Conservation (phyloP, 1,140 invertebrate species). For the Nasonia longicornis region DNA sequence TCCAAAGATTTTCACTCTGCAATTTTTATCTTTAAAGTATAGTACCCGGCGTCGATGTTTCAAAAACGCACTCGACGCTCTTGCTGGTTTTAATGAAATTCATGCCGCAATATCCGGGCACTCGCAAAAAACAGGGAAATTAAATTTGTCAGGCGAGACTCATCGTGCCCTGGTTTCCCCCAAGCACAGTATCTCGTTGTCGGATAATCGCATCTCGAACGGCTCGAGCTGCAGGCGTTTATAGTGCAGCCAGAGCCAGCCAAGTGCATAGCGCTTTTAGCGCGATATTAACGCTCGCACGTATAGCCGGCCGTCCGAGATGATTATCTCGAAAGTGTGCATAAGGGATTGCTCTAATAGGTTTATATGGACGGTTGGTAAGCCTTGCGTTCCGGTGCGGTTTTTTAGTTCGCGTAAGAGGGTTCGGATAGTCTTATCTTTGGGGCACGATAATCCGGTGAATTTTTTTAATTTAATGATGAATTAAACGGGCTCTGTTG, state of each 20-base stretch:
- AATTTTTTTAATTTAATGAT: too few species aligned
- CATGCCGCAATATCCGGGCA: too few species aligned
- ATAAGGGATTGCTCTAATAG: constrained; percentile 34
- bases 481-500: too few species aligned
- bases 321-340: constrained; percentile 6
- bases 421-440: not conserved
- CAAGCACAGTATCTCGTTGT: not conserved
- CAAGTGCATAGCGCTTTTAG: not conserved
- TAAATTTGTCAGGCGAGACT: not conserved
- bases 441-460: too few species aligned
- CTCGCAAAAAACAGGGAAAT: not conserved
- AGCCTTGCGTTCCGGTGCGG: not conserved
- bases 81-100: too few species aligned
- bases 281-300: constrained; percentile 11
- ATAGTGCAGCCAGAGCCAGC: constrained; percentile 7
- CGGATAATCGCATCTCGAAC: not conserved
- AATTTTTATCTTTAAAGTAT: too few species aligned
- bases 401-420: not conserved
- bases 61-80: too few species aligned
- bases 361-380: constrained; percentile 3
- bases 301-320: not conserved
- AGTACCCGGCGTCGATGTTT: too few species aligned
- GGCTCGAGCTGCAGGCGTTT: not conserved
- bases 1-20: too few species aligned
- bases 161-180: not conserved